phyloP scores from a whole-genome alignment of 2,113 vertebrate species.

The Pseudorasbora parva region DNA sequence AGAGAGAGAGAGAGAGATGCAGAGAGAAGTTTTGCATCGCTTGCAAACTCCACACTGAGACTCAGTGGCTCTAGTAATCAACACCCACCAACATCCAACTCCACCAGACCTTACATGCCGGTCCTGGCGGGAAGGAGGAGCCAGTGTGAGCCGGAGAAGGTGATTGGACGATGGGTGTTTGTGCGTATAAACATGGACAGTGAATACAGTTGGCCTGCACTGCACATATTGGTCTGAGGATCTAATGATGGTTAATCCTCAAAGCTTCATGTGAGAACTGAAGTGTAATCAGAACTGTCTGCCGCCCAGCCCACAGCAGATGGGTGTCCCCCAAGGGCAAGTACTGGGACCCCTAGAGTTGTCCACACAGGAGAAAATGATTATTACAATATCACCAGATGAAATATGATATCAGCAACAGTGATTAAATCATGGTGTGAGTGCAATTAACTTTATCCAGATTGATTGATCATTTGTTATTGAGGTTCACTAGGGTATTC shows the following conservation, averaged over 20 bases:
- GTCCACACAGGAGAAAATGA: neutral
- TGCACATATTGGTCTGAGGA: slow-evolving; percentile 34
- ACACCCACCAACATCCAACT: slow-evolving; percentile 41
- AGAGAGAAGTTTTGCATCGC: slow-evolving; percentile 62
- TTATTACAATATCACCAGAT: slow-evolving; percentile 17
- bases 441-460: neutral
- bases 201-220: slow-evolving; percentile 7
- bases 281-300: slow-evolving; percentile 45
- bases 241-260: slow-evolving; percentile 44
- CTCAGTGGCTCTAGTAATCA: slow-evolving; percentile 53
- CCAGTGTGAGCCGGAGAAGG: neutral
- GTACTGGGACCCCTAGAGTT: neutral
- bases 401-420: neutral
- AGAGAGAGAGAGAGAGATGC: slow-evolving; percentile 53
- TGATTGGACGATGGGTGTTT: neutral
- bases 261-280: slow-evolving; percentile 33
- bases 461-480: neutral
- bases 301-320: neutral
- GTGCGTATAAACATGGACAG: neutral
- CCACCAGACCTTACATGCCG: slow-evolving; percentile 8
- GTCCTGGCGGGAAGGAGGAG: neutral
- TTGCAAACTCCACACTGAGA: slow-evolving; percentile 64
- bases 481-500: neutral
- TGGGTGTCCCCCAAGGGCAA: slow-evolving; percentile 38
- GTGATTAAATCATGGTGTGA: neutral